Evolutionary conservation across 1,140 invertebrate genomes (phyloP).

Genomic region (Zaprionus davidi): DNA sequence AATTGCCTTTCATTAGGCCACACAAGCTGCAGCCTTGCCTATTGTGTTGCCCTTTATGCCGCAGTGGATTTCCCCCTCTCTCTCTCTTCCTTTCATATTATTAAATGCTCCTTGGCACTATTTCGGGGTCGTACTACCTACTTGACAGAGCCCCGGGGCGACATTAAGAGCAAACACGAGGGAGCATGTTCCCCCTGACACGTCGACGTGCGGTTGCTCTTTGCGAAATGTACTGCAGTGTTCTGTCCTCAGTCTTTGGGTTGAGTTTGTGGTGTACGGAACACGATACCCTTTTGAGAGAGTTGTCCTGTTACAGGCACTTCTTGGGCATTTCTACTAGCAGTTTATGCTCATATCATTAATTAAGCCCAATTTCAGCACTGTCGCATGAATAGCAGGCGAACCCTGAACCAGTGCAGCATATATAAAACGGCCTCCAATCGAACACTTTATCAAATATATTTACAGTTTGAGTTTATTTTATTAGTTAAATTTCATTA

Average conservation of each 20-base stretch:
- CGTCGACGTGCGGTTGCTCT: constrained; percentile 2
- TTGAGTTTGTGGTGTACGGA: neutral
- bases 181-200: constrained; percentile 9
- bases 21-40: constrained; percentile 21
- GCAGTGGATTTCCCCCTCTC: neutral
- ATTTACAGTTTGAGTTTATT: neutral
- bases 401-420: neutral
- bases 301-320: neutral
- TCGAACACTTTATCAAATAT: no score
- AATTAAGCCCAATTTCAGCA: no score
- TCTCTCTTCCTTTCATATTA: constrained; percentile 27
- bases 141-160: constrained; percentile 37
- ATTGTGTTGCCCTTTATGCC: constrained; percentile 5
- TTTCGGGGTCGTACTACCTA: constrained; percentile 22
- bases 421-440: neutral
- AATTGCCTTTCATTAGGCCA: neutral
- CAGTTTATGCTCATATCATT: no score
- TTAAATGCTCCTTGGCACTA: constrained; percentile 66
- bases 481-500: neutral
- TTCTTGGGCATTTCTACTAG: neutral
- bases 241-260: neutral
- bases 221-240: neutral
- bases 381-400: no score
- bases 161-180: constrained; percentile 47
- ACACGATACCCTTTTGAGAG: neutral